These are phyloP conservation scores for Reticulitermes lucifugus DNA, from an alignment of 2,888 invertebrate genomes.

Conservation along the genomic window DNA sequence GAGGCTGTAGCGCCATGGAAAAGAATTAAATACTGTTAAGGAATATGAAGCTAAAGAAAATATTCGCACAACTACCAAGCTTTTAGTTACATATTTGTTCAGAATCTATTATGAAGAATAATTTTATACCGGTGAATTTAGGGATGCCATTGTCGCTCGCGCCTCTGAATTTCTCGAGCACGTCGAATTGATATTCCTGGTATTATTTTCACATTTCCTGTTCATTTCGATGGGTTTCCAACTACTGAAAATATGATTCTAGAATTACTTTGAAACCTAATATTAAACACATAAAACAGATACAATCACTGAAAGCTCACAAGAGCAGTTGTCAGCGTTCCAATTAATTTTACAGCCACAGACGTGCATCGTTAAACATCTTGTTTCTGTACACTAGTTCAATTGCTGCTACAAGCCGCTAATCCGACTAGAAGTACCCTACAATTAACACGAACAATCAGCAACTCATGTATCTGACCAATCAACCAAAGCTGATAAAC, in stretches of 20 bases:
- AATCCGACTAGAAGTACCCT: slow-evolving; percentile 11
- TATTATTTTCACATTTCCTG: not conserved
- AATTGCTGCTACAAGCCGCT: not conserved
- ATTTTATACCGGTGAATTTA: too few relatives aligned
- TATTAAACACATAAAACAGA: not conserved
- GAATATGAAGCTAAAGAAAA: too few relatives aligned
- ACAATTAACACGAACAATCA: slow-evolving; percentile 36
- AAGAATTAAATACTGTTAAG: too few relatives aligned
- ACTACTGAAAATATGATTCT: not conserved
- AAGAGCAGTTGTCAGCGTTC: not conserved
- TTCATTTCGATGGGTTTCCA: not conserved
- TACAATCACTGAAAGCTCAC: not conserved
- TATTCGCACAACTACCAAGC: too few relatives aligned
- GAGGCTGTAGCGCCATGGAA: too few relatives aligned
- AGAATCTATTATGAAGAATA: too few relatives aligned
- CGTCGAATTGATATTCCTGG: too few relatives aligned
- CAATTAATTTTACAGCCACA: not conserved
- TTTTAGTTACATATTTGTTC: too few relatives aligned
- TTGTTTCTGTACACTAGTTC: not conserved
- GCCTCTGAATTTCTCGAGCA: too few relatives aligned
- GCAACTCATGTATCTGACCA: not conserved
- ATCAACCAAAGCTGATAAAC: not conserved
- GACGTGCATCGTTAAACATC: not conserved
- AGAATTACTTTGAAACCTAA: not conserved
- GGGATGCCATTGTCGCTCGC: too few relatives aligned